These are phyloP conservation scores for Notodonta dromedarius DNA, from an alignment of 2,888 invertebrate genomes.

Conservation along the genomic window DNA sequence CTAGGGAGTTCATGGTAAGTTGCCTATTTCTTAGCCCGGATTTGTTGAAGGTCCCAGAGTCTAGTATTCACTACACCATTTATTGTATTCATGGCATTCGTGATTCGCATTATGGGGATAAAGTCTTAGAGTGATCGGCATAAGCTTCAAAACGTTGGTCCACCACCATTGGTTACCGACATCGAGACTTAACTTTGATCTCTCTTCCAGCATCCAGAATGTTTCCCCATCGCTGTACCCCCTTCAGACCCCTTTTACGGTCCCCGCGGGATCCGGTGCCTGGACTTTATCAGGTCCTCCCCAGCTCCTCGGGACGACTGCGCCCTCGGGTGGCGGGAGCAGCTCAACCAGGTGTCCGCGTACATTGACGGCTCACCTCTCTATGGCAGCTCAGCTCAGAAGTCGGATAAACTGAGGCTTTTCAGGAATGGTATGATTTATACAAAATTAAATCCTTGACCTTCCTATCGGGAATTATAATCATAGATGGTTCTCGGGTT, in stretches of 20 bases:
- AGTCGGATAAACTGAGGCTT: conserved; percentile 89
- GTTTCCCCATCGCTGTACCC: conserved; percentile 91
- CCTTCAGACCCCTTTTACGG: conserved; percentile 89
- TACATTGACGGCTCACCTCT: conserved; percentile 93
- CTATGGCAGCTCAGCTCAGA: conserved; percentile 90
- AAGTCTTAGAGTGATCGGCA: no score
- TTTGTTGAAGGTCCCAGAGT: no score
- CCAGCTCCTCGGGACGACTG: conserved; percentile 92
- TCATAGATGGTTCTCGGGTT: not conserved
- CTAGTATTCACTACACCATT: no score
- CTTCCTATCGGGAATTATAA: no score
- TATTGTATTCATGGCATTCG: no score
- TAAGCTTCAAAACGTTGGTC: no score
- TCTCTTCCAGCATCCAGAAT: conserved; percentile 89
- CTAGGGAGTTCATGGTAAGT: conserved; percentile 85
- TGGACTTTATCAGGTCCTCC: conserved; percentile 93
- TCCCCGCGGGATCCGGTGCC: conserved; percentile 88
- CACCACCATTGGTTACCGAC: no score
- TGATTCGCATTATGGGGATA: no score
- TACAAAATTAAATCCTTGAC: no score
- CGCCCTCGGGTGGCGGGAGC: conserved; percentile 92
- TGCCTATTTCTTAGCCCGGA: not conserved
- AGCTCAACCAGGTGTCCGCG: conserved; percentile 92
- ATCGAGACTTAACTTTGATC: not conserved
- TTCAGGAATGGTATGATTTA: conserved; percentile 87